Conservation (phyloP, 2,113 vertebrate genomes). For the Taxidea taxus region DNA sequence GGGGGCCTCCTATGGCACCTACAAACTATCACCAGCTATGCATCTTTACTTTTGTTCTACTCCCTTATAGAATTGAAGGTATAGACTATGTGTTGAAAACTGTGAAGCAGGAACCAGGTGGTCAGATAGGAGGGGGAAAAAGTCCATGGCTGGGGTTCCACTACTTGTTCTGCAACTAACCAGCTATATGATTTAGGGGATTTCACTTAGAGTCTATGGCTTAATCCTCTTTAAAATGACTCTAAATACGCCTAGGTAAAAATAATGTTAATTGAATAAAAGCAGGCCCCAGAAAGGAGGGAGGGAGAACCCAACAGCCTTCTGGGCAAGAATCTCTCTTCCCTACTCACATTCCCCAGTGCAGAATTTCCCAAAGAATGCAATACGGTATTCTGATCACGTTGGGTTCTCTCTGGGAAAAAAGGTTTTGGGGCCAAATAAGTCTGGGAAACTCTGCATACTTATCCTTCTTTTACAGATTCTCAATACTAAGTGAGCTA, state of each 20-base stretch:
- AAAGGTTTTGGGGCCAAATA: neutral
- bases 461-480: neutral
- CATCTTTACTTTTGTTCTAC: neutral
- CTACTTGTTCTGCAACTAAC: neutral
- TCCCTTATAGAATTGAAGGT: neutral
- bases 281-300: neutral
- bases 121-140: neutral
- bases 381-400: neutral
- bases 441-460: neutral
- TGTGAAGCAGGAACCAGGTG: neutral
- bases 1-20: neutral
- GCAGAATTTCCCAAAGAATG: neutral
- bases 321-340: neutral
- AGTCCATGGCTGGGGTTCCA: neutral
- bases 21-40: neutral
- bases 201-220: neutral
- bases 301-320: neutral
- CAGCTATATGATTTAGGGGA: neutral
- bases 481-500: neutral
- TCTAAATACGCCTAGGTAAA: neutral
- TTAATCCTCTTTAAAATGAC: neutral
- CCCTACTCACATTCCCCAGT: neutral
- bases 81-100: neutral
- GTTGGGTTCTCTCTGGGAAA: neutral
- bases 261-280: neutral